Evolutionary conservation across 2,888 invertebrate genomes (phyloP).

Genomic region (Keiferia lycopersicella): DNA sequence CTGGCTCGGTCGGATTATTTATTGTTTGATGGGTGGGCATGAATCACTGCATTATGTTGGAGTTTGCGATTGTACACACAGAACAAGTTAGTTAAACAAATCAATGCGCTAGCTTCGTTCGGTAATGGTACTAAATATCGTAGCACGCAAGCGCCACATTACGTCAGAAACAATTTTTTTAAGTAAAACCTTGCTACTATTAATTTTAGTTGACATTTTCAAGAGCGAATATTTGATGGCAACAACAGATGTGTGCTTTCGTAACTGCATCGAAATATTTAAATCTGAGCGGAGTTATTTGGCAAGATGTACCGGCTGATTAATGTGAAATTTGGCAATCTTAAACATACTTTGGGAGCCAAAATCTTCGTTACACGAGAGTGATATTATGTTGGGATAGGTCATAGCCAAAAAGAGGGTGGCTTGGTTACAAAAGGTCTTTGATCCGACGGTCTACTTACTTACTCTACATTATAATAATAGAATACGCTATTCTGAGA

Average conservation of each 20-base stretch:
- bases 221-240: not conserved
- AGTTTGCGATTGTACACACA: too few species aligned
- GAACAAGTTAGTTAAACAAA: not conserved
- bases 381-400: constrained; percentile 23
- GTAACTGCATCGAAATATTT: constrained; percentile 9
- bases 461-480: not conserved
- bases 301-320: constrained; percentile 23
- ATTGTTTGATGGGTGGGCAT: not conserved
- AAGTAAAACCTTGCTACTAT: constrained; percentile 11
- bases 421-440: not conserved
- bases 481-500: not conserved
- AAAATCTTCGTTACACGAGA: constrained; percentile 24
- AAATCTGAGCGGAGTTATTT: constrained; percentile 24
- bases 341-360: constrained; percentile 22
- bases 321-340: constrained; percentile 28
- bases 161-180: not conserved
- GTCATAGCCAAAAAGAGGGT: constrained; percentile 19
- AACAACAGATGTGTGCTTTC: constrained; percentile 20
- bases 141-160: not conserved
- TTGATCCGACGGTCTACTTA: not conserved
- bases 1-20: constrained; percentile 7
- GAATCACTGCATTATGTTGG: not conserved
- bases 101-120: not conserved
- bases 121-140: not conserved
- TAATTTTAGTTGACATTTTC: constrained; percentile 12